Evolutionary conservation across 2,888 invertebrate genomes (phyloP), one percentile per base, ranked within the genome.

Genomic region (Nomada goodeniana): DNA sequence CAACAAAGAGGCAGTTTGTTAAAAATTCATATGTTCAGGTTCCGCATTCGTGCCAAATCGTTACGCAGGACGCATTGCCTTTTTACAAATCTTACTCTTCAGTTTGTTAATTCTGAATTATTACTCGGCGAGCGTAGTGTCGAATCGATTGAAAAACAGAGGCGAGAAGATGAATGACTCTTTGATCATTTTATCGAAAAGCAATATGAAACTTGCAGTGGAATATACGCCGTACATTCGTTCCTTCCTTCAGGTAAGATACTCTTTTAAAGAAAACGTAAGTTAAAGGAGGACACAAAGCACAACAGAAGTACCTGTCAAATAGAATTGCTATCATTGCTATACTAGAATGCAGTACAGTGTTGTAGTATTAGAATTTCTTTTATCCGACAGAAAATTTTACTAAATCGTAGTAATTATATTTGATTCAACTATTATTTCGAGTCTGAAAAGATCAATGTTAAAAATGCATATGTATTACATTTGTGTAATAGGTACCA

Each of bases 91-190:
- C 0, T 83, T 92, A 72, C 42, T 91, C 2, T 92, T 91, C 64
- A 89, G 92, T 42, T 73, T 91, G 10, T 74, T 93, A n/a, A 86
- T 92, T 0, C 84, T 89, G 13, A 93, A 92, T 81, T 93, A 92
- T 74, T 93, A 93, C 71, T 90, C 91, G 2, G 92, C 92, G 7
- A 91, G 91, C 42, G 86, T 93, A 4, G 92, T 93, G 9, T 92
- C 92, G 0, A 89, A 89, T 5, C 89, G 92, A 26, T 83, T 93
- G 26, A 91, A 87, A 63, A 86, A 91, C 47, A 90, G 90, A 4
- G 87, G 89, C 2, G 86, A 88, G 7, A 93, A 92, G 78, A 92
- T 92, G 86, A 92, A 92, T 69, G 92, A 93, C 80, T 93, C 93
- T 13, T 72, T 93, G 13, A 87, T 88, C 29, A 86, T 86, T n/a